Evolutionary conservation across 2,888 invertebrate species (phyloP).

Genomic region (Leucozona laternaria): DNA sequence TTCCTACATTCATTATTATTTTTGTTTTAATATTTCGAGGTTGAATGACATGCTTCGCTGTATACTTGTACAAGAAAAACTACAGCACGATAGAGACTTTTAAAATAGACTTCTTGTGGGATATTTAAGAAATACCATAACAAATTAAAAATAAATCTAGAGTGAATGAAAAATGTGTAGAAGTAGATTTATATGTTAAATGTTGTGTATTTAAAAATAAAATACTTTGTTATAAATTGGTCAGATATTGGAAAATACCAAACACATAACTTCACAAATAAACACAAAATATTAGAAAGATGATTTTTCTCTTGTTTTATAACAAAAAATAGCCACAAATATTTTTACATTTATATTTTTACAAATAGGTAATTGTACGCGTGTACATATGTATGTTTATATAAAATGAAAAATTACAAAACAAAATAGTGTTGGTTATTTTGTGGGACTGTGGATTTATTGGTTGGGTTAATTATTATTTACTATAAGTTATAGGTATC

Average conservation of each 20-base stretch:
- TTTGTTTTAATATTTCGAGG: constrained; percentile 47
- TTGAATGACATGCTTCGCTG: constrained; percentile 59
- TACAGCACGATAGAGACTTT: constrained; percentile 3
- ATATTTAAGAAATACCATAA: constrained; percentile 29
- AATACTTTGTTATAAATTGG: neutral
- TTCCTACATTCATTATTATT: constrained; percentile 4
- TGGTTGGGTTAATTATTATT: too few species aligned
- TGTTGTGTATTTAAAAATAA: neutral
- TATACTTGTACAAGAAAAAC: constrained; percentile 23
- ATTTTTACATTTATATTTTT: too few species aligned
- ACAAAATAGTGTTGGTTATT: too few species aligned
- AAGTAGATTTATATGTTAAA: neutral
- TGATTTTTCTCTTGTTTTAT: too few species aligned
- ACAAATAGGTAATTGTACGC: too few species aligned
- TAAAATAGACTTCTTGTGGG: constrained; percentile 66
- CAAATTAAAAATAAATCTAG: constrained; percentile 55
- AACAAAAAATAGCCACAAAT: too few species aligned
- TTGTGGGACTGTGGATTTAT: too few species aligned
- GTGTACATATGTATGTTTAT: too few species aligned
- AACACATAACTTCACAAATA: neutral
- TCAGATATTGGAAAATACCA: neutral
- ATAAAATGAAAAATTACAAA: too few species aligned
- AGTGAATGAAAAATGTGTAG: constrained; percentile 36
- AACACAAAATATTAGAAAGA: too few species aligned
- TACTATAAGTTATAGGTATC: too few species aligned